Evolutionary conservation across 2,113 vertebrate species (phyloP).

Genomic region (Microcebus tavaratra): DNA sequence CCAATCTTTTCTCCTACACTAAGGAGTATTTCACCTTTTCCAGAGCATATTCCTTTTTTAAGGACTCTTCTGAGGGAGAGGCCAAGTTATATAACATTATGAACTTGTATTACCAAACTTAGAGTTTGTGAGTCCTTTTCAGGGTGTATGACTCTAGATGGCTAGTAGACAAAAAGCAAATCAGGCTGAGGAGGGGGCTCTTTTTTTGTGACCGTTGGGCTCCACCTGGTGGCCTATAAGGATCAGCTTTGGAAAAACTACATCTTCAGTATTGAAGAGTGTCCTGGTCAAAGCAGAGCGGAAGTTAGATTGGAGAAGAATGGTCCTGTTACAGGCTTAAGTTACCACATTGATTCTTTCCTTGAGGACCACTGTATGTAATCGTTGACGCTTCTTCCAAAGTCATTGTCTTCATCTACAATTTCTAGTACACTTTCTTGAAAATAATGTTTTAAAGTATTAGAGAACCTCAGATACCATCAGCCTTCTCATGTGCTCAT

Average conservation of each 20-base stretch:
- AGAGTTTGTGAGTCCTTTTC: not conserved
- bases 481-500: not conserved
- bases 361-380: not conserved
- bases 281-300: not conserved
- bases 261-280: not conserved
- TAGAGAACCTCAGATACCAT: not conserved
- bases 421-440: not conserved
- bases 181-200: slow-evolving; percentile 77
- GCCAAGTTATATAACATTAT: not conserved
- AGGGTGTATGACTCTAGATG: not conserved
- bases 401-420: not conserved
- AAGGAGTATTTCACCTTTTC: not conserved
- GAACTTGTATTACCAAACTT: not conserved
- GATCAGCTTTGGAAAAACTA: slow-evolving; percentile 60
- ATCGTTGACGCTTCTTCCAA: not conserved
- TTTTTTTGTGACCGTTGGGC: slow-evolving; percentile 78
- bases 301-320: not conserved
- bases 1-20: not conserved
- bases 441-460: not conserved
- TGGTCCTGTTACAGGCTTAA: not conserved
- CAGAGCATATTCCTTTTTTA: not conserved
- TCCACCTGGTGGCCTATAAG: slow-evolving; percentile 84
- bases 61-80: not conserved
- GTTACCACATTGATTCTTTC: not conserved
- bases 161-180: not conserved